Percentiles rank a stretch among this genome's conserved stretches.
Evolutionary conservation across 1,140 invertebrate species (phyloP).

Genomic region (Heliothis subflexa): DNA sequence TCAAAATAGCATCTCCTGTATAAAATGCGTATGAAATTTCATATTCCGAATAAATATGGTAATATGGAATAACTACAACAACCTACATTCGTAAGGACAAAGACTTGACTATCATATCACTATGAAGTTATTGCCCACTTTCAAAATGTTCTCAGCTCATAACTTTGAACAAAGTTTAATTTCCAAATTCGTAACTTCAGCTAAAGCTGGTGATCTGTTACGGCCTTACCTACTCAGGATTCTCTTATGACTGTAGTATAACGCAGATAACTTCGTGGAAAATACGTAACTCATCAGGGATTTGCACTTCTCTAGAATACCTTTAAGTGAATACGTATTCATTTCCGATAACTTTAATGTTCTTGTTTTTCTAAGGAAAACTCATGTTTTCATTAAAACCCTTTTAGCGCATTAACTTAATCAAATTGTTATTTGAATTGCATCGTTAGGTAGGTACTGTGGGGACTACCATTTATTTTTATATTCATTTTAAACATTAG

Average conservation of each 20-base stretch:
- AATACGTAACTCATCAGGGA: neutral
- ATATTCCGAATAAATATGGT: neutral
- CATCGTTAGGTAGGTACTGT: too few relatives aligned
- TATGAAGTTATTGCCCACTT: conserved; percentile 5
- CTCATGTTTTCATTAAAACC: too few relatives aligned
- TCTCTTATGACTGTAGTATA: neutral
- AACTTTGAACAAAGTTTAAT: conserved; percentile 16
- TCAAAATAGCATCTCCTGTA: neutral
- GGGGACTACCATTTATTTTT: too few relatives aligned
- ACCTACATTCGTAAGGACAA: neutral
- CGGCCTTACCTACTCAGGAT: neutral
- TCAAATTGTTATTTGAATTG: too few relatives aligned
- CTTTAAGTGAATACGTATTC: neutral
- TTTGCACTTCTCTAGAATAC: neutral
- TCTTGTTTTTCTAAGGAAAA: too few relatives aligned
- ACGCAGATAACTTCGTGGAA: neutral
- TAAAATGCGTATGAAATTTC: neutral
- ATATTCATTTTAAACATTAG: too few relatives aligned
- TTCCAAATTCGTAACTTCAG: conserved; percentile 3
- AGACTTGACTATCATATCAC: neutral
- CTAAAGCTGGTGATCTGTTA: conserved; percentile 8
- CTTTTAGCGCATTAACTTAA: too few relatives aligned
- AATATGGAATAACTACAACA: neutral
- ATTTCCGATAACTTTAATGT: too few relatives aligned
- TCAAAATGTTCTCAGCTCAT: neutral